Conservation (phyloP, 2,797 vertebrate genomes). For the Varecia variegata region DNA sequence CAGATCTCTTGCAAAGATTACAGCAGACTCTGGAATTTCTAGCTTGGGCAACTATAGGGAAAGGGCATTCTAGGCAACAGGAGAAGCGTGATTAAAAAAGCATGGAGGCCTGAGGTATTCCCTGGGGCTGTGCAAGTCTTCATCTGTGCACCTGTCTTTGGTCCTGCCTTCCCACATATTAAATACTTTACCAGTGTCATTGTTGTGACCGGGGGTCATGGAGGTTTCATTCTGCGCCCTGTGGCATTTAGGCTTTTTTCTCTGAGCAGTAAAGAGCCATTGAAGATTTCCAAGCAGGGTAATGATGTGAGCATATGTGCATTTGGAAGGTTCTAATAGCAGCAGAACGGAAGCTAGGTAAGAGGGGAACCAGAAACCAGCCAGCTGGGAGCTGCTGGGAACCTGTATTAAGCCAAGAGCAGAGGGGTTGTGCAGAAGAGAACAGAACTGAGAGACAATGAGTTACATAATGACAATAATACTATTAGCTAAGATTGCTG, state of each 20-base stretch:
- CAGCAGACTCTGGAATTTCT: not conserved
- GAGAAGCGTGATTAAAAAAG: not conserved
- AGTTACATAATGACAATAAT: not conserved
- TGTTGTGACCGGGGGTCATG: not conserved
- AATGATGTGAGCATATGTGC: not conserved
- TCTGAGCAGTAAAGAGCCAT: not conserved
- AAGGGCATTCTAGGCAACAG: not conserved
- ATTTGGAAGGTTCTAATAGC: not conserved
- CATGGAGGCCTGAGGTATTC: not conserved
- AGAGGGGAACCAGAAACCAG: not conserved
- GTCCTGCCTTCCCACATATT: not conserved
- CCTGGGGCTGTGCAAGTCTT: not conserved
- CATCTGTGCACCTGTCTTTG: not conserved
- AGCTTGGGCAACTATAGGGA: not conserved
- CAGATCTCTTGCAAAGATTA: not conserved
- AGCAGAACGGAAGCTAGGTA: not conserved
- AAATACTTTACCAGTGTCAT: not conserved
- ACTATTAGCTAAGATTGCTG: not conserved
- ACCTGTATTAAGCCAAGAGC: not conserved
- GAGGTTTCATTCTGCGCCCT: not conserved
- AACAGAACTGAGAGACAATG: not conserved
- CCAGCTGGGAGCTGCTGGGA: not conserved
- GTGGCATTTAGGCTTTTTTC: not conserved
- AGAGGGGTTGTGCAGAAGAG: not conserved
- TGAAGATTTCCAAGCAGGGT: not conserved